Base-by-base conservation (phyloP, 2,113 vertebrate genomes). In the Chaetodon auriga region DNA sequence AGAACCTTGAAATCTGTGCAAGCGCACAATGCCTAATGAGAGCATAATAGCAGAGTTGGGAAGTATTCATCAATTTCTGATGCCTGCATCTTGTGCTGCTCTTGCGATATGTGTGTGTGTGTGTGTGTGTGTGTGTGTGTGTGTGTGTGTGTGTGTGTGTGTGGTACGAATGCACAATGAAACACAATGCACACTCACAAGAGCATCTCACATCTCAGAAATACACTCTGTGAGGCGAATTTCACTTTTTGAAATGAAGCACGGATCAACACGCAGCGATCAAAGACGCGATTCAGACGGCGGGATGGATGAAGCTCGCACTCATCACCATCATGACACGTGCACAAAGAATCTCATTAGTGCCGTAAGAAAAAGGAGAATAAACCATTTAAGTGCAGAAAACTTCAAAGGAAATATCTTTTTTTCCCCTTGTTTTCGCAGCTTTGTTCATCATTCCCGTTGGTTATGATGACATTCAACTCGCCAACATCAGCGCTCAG, bases 41-140 rank as follows among this genome's bases (percentile, higher is more conserved):
- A 69, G 63, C 38, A 15, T 3, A 83, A 21, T 43, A 60, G 78
- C 71, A 55, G 57, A 61, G 38, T 3, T 23, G n/a, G 19, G 36
- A 81, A 49, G 54, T 35, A 23, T 79, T 77, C 73, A 81, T 84
- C 82, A 64, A 11, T 57, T 85, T 75, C 68, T 68, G 78, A 79
- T 53, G 85, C 69, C 49, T 46, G 57, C 45, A 62, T 83, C 7
- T 36, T 70, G 49, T 53, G 58, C 23, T 48, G 69, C 30, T 75
- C 21, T 18, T 36, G 18, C 35, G 19, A 19, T 41, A 41, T 58
- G 46, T 43, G 43, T 75, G n/a, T n/a, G n/a, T n/a, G n/a, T n/a
- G n/a, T n/a, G 45, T 43, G 63, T 64, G 23, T 76, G 30, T 46
- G 38, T 0, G 38, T n/a, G n/a, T n/a, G n/a, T n/a, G n/a, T n/a